A percentile compares a stretch with the other conserved stretches of the same genome.
Conservation (phyloP, 2,888 invertebrate species). For the Drosophila colorata region DNA sequence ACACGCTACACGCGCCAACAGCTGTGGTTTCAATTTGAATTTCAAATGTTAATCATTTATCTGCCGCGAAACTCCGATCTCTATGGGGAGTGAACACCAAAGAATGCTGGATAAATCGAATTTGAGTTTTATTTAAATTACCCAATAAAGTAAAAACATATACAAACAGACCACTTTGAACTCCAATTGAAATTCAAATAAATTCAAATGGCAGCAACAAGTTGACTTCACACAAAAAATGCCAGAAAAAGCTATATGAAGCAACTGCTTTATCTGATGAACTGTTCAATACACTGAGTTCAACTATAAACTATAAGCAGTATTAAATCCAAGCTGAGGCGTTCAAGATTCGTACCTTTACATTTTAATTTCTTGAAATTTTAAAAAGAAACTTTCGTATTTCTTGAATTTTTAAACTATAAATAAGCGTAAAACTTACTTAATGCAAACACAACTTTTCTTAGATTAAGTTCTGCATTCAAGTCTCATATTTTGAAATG, state of each 20-base stretch:
- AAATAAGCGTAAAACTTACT: no score
- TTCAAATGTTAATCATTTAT: conserved; percentile 10
- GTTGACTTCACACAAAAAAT: background rate
- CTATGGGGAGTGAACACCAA: background rate
- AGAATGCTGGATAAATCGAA: background rate
- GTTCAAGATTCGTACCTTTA: no score
- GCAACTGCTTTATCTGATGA: no score
- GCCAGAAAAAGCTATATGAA: background rate
- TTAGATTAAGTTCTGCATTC: no score
- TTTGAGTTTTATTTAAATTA: background rate
- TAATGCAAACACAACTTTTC: no score
- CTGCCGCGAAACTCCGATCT: background rate
- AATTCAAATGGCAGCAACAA: conserved; percentile 3
- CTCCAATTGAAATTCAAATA: background rate
- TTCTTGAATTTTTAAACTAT: no score
- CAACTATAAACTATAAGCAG: no score
- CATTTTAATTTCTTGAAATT: no score
- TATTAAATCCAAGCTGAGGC: no score
- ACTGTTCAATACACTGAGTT: no score
- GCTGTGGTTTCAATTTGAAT: background rate
- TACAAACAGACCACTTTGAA: background rate
- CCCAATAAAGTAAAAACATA: background rate
- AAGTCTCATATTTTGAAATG: no score
- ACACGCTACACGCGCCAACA: background rate
- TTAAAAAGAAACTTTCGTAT: no score